Evolutionary conservation across 2,888 invertebrate genomes (phyloP).

Genomic region (Morpho achilles): DNA sequence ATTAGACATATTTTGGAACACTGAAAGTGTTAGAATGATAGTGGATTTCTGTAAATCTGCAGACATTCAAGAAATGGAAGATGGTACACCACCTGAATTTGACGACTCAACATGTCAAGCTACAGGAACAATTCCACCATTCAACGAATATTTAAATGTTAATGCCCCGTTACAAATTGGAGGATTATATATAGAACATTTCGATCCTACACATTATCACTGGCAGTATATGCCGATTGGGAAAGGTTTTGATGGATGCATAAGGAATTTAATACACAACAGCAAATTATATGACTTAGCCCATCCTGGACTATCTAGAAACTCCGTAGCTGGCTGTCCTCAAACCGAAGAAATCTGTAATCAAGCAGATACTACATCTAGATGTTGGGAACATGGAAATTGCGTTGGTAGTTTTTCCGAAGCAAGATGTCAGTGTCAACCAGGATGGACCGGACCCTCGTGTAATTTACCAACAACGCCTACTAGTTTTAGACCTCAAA

Average conservation of each 20-base stretch:
- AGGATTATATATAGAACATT: constrained; percentile 93
- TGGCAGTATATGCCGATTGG: constrained; percentile 95
- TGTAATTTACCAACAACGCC: constrained; percentile 92
- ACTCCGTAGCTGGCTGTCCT: constrained; percentile 94
- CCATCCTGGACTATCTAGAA: constrained; percentile 92
- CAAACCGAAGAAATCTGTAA: constrained; percentile 96
- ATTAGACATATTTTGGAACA: constrained; percentile 96
- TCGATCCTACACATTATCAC: constrained; percentile 91
- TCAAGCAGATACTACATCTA: constrained; percentile 89
- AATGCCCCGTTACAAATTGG: constrained; percentile 97
- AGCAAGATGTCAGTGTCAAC: constrained; percentile 95
- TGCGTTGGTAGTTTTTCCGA: constrained; percentile 95
- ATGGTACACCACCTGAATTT: constrained; percentile 92
- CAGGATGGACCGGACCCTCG: constrained; percentile 96
- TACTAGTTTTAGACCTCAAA: constrained; percentile 94
- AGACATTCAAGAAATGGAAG: constrained; percentile 92
- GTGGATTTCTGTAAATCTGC: constrained; percentile 96
- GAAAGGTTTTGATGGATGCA: constrained; percentile 96
- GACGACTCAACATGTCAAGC: constrained; percentile 95
- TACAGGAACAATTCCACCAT: constrained; percentile 93
- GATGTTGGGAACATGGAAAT: constrained; percentile 96
- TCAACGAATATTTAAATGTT: constrained; percentile 97
- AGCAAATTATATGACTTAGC: constrained; percentile 97
- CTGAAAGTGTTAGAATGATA: constrained; percentile 94
- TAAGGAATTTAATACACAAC: constrained; percentile 96